Conservation (phyloP, 2,113 vertebrate genomes). For the Rhadina sibilatrix region DNA sequence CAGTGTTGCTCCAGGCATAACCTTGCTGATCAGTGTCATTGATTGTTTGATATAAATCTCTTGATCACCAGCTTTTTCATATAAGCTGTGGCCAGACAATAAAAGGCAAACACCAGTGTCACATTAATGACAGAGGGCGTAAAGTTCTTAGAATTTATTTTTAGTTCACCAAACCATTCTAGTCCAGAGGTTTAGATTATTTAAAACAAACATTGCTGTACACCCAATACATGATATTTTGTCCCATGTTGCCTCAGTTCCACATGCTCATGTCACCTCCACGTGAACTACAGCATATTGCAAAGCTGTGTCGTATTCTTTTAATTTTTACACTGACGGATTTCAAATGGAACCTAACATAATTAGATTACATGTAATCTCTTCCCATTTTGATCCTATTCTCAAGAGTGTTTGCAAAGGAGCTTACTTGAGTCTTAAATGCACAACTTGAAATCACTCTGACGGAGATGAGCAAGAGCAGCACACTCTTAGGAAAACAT, state of each 20-base stretch:
- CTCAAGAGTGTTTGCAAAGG: constrained; percentile 59
- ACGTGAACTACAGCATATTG: not conserved
- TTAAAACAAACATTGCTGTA: not conserved
- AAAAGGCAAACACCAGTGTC: not conserved
- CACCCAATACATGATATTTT: not conserved
- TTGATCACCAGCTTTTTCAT: not conserved
- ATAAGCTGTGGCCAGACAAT: not conserved
- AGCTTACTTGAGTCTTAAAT: constrained; percentile 59
- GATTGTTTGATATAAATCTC: not conserved
- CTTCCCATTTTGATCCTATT: constrained; percentile 63
- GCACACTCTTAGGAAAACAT: not conserved
- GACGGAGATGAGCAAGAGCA: not conserved
- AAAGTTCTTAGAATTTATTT: constrained; percentile 51
- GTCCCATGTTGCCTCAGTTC: not conserved
- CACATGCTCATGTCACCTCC: not conserved
- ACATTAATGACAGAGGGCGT: not conserved
- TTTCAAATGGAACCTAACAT: constrained; percentile 48
- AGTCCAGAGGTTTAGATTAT: not conserved
- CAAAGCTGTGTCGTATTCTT: constrained; percentile 21
- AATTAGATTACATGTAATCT: constrained; percentile 67
- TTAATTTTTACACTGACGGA: constrained; percentile 55
- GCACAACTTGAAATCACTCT: constrained; percentile 45
- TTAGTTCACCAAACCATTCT: constrained; percentile 15
- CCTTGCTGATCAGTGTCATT: not conserved
- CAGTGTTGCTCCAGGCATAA: not conserved